Base-by-base conservation (phyloP, 2,113 vertebrate genomes). In the Hippocampus mohnikei region DNA sequence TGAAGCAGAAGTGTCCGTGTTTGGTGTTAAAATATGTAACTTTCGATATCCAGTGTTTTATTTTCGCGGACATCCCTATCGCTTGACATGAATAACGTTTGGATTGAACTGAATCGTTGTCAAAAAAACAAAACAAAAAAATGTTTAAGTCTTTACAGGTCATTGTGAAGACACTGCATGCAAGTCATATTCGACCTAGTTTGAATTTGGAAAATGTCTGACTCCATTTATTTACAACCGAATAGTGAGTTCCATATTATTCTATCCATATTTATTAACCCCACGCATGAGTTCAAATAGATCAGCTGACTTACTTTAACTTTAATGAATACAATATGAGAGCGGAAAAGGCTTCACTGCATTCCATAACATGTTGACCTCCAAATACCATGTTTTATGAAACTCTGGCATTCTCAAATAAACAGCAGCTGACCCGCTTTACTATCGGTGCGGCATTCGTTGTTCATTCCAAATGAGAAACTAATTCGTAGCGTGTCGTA, bases 221-320 rank as follows among this genome's bases (percentile, higher is more conserved):
- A 21, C 20, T 21, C 4, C 20, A 2, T 21, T 5, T 7, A 52
- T 21, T 52, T 21, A 52, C 50, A 50, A 50, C 48, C 5, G 16
- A 50, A 50, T 50, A 5, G 13, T 20, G 50, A 9, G n/a, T 56
- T 56, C 53, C 53, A 56, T 37, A 37, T 37, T 13, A 56, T 25
- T 23, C 8, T 25, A 25, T 56, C 9, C n/a, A 10, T 56, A n/a
- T 56, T 11, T 56, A 58, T 71, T 78, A 37, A 37, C 33, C 33
- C 33, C 33, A 37, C 33, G 33, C 33, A 37, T 37, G 33, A 81
- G 67, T 82, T 88, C 75, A 69, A 69, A 72, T 82, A 79, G 88
- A 87, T 92, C 87, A 87, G 74, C 68, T 89, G 86, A 83, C 41
- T 46, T 40, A 25, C 21, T 81, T 73, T 40, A 70, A 82, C 72